phyloP scores from a whole-genome alignment of 2,113 vertebrate genomes.

The Labeo rohita region DNA sequence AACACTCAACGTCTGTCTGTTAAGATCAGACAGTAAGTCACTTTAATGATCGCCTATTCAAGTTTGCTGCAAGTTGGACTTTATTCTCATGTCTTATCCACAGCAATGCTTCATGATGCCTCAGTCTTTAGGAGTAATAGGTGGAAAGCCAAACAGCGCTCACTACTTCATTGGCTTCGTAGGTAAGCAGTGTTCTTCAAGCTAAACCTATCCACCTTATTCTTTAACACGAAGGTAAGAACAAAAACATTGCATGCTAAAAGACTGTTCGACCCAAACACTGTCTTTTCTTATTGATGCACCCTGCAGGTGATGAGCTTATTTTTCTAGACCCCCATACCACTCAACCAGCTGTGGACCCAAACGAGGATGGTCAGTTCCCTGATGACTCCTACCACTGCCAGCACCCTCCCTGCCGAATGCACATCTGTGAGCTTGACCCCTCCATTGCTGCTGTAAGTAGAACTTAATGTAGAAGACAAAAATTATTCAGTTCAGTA shows the following conservation, averaged over 20 bases:
- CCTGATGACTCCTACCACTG: constrained; percentile 94
- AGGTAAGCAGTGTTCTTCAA: constrained; percentile 77
- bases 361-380: constrained; percentile 74
- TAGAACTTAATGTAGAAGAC: background rate
- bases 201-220: background rate
- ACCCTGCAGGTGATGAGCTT: constrained; percentile 86
- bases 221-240: background rate
- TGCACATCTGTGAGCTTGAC: constrained; percentile 95
- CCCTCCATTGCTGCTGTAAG: constrained; percentile 95
- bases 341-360: constrained; percentile 89
- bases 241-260: background rate
- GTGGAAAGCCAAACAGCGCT: constrained; percentile 97
- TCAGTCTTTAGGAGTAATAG: constrained; percentile 96
- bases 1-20: background rate
- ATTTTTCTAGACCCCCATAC: constrained; percentile 98
- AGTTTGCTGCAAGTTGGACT: background rate
- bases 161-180: constrained; percentile 99
- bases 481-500: background rate
- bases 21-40: background rate
- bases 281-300: background rate
- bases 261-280: no score
- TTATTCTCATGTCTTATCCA: constrained; percentile 50
- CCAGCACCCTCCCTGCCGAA: constrained; percentile 94
- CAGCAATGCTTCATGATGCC: constrained; percentile 98
- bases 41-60: background rate